Evolutionary conservation across 1,140 invertebrate species (phyloP).

Genomic region (Drosophila busckii): DNA sequence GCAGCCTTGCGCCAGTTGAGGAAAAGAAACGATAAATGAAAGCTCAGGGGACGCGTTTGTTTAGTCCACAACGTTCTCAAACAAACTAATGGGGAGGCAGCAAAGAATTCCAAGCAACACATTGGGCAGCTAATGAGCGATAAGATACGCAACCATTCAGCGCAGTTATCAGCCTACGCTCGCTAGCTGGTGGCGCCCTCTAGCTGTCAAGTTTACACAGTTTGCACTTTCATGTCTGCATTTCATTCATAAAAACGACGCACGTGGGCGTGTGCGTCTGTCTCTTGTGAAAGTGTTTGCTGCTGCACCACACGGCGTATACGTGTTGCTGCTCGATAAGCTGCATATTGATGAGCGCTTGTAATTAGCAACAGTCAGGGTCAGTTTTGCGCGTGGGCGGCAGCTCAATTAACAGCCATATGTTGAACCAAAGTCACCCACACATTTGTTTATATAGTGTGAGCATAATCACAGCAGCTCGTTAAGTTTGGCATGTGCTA

Average conservation of each 20-base stretch:
- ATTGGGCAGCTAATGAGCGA: slow-evolving; percentile 56
- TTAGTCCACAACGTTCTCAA: slow-evolving; percentile 22
- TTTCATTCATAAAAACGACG: slow-evolving; percentile 49
- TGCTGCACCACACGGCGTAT: slow-evolving; percentile 36
- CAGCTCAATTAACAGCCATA: slow-evolving; percentile 48
- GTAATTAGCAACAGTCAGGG: slow-evolving; percentile 56
- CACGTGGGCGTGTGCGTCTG: slow-evolving; percentile 39
- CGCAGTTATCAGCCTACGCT: slow-evolving; percentile 38
- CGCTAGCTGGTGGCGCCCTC: slow-evolving; percentile 28
- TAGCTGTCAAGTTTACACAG: slow-evolving; percentile 12
- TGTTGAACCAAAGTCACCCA: slow-evolving; percentile 11
- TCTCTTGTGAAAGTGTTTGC: slow-evolving; percentile 53
- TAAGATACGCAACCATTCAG: slow-evolving; percentile 57
- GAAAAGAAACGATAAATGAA: no score
- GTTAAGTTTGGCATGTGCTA: slow-evolving; percentile 26
- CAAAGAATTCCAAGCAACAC: slow-evolving; percentile 39
- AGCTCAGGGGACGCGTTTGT: no score
- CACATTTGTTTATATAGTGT: slow-evolving; percentile 12
- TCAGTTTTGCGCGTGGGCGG: slow-evolving; percentile 38
- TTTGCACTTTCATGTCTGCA: slow-evolving; percentile 37
- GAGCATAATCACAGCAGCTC: slow-evolving; percentile 22
- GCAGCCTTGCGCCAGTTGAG: slow-evolving; percentile 30
- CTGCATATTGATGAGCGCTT: slow-evolving; percentile 63
- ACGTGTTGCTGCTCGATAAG: slow-evolving; percentile 39
- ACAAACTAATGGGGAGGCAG: slow-evolving; percentile 32